Evolutionary conservation across 2,113 vertebrate genomes (phyloP).

Genomic region (Tupaia chinensis): DNA sequence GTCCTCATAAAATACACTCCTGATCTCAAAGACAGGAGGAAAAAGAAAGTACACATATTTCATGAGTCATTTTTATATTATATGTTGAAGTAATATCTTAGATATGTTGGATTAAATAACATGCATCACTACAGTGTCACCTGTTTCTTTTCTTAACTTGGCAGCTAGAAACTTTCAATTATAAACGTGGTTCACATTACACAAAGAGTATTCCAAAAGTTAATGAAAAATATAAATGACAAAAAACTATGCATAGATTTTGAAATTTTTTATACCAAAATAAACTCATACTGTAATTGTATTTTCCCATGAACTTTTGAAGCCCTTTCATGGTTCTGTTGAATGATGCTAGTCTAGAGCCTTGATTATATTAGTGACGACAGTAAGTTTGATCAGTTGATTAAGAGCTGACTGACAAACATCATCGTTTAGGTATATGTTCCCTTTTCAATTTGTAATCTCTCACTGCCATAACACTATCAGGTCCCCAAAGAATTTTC

Average conservation of each 20-base stretch:
- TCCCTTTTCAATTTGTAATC: not conserved
- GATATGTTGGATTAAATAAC: not conserved
- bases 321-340: not conserved
- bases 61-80: not conserved
- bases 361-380: not conserved
- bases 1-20: not conserved
- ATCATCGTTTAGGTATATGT: not conserved
- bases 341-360: not conserved
- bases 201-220: not conserved
- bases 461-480: not conserved
- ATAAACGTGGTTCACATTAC: not conserved
- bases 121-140: not conserved
- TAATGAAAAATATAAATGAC: too few relatives aligned
- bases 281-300: too few relatives aligned
- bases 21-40: not conserved
- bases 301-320: too few relatives aligned
- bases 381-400: not conserved
- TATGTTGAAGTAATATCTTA: constrained; percentile 5
- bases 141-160: constrained; percentile 25
- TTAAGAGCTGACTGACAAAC: not conserved
- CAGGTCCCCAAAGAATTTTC: not conserved
- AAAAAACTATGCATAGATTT: too few relatives aligned
- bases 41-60: not conserved
- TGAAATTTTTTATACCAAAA: too few relatives aligned
- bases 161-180: not conserved